phyloP scores from a whole-genome alignment of 2,113 vertebrate genomes.

The Callospermophilus lateralis region DNA sequence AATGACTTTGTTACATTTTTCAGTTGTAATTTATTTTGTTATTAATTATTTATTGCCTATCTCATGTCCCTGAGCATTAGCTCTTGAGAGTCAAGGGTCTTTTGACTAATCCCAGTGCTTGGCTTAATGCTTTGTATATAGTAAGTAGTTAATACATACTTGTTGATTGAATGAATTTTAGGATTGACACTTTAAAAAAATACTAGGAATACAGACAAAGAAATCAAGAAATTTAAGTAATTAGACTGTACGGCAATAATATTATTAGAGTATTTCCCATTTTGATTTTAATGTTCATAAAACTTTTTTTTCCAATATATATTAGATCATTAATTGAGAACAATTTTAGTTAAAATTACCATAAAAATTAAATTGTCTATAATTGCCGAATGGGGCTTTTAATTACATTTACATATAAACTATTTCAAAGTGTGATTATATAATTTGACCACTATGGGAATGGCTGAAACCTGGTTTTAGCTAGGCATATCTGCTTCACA shows the following conservation, averaged over 20 bases:
- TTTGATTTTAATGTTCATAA: slow-evolving; percentile 57
- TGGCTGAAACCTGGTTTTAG: slow-evolving; percentile 80
- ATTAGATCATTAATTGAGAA: neutral
- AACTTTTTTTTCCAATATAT: slow-evolving; percentile 33
- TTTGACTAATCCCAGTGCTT: neutral
- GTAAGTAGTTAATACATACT: neutral
- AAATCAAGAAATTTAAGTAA: slow-evolving; percentile 46
- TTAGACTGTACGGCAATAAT: neutral
- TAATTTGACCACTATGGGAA: slow-evolving; percentile 82
- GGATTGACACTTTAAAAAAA: slow-evolving; percentile 29
- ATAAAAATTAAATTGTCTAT: slow-evolving; percentile 23
- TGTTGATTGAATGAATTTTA: slow-evolving; percentile 53
- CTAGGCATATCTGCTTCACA: slow-evolving; percentile 81
- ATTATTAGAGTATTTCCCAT: neutral
- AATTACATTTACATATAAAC: slow-evolving; percentile 69
- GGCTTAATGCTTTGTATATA: neutral
- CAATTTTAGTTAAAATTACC: slow-evolving; percentile 54
- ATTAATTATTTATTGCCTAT: neutral
- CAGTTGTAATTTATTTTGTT: slow-evolving; percentile 19
- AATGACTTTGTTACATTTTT: neutral
- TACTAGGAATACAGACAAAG: neutral
- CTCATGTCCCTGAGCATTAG: neutral
- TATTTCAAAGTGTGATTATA: slow-evolving; percentile 75
- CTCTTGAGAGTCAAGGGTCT: neutral
- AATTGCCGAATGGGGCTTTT: slow-evolving; percentile 69